Conservation (phyloP, 2,113 vertebrate genomes). For the Stercorarius parasiticus region DNA sequence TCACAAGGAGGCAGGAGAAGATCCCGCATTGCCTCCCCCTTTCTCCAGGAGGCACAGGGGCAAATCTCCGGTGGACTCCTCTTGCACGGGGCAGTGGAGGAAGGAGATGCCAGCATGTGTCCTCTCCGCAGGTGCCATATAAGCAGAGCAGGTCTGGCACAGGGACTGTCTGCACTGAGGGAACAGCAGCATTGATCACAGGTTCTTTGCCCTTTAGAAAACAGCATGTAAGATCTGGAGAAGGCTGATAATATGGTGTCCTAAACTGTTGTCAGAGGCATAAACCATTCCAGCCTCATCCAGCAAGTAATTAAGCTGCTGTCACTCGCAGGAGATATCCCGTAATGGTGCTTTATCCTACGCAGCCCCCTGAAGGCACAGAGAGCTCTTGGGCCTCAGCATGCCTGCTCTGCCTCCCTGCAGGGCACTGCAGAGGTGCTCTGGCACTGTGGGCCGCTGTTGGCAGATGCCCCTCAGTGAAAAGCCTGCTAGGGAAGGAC, state of each 20-base stretch:
- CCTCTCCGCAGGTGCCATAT: not conserved
- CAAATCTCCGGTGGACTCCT: not conserved
- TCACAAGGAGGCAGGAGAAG: not conserved
- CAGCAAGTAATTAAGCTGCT: conserved; percentile 50
- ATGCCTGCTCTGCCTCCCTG: not conserved
- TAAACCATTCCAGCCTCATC: not conserved
- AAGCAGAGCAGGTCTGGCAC: not conserved
- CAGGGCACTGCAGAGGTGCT: not conserved
- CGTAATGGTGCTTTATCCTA: not conserved
- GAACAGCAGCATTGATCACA: not conserved
- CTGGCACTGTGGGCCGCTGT: fast-evolving
- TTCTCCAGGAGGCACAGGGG: not conserved
- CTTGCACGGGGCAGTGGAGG: not conserved
- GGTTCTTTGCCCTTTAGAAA: not conserved
- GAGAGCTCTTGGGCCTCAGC: not conserved
- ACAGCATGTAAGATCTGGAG: not conserved
- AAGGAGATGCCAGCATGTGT: not conserved
- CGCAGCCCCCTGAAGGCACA: not conserved
- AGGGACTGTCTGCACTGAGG: not conserved
- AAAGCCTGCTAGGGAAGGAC: not conserved
- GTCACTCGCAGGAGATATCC: not conserved
- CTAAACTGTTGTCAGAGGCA: not conserved
- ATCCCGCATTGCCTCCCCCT: not conserved
- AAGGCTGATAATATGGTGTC: not conserved
- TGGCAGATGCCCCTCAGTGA: not conserved